phyloP scores from a whole-genome alignment of 1,140 invertebrate genomes.

The Magallana ariakensis region DNA sequence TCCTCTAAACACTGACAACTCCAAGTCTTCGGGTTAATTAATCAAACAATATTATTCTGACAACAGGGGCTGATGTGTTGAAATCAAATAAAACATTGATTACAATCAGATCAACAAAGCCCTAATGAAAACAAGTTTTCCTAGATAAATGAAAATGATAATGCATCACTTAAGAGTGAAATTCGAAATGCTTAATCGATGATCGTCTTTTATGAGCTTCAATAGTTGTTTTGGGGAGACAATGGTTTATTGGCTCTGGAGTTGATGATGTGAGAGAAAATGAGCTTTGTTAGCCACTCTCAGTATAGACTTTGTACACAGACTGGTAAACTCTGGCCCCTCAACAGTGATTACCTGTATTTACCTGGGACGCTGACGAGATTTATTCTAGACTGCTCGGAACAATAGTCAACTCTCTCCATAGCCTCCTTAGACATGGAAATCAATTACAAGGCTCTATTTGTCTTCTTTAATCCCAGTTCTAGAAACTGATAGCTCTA shows the following conservation, averaged over 20 bases:
- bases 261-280: neutral
- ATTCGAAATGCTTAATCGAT: conserved; percentile 32
- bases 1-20: neutral
- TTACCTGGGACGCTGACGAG: conserved; percentile 16
- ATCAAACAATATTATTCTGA: conserved; percentile 35
- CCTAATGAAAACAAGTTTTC: conserved; percentile 25
- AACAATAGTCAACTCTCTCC: conserved; percentile 18
- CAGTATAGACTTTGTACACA: conserved; percentile 25
- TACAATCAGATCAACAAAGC: conserved; percentile 38
- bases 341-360: conserved; percentile 6
- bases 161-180: conserved; percentile 34
- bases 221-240: conserved; percentile 20
- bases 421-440: neutral
- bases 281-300: neutral
- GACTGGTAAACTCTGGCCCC: conserved; percentile 22
- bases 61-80: conserved; percentile 6
- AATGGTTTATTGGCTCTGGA: conserved; percentile 14
- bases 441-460: conserved; percentile 35
- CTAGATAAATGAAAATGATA: conserved; percentile 33
- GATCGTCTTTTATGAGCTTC: conserved; percentile 31
- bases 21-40: conserved; percentile 1
- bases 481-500: conserved; percentile 24
- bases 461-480: conserved; percentile 29
- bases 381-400: neutral
- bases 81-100: conserved; percentile 39